Evolutionary conservation across 2,888 invertebrate genomes (phyloP).

Genomic region (Tetragonula carbonaria): DNA sequence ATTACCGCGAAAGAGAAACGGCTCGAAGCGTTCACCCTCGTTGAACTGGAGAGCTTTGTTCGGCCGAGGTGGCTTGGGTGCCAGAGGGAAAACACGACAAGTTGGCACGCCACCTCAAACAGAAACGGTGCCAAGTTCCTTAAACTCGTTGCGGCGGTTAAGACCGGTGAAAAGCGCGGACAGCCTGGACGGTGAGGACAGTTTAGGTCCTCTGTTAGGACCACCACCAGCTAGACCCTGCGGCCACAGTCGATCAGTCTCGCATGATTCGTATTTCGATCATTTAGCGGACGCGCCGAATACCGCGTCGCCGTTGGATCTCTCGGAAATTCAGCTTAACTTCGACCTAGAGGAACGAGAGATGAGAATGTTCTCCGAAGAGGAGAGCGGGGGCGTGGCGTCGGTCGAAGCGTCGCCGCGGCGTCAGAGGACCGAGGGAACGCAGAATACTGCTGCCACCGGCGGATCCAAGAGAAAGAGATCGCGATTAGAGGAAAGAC

Average conservation of each 20-base stretch:
- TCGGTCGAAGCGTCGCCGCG: conserved; percentile 82
- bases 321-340: conserved; percentile 93
- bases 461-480: conserved; percentile 86
- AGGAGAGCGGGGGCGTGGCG: conserved; percentile 89
- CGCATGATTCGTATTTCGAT: conserved; percentile 97
- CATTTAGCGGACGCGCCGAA: conserved; percentile 87
- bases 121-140: conserved; percentile 79
- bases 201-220: conserved; percentile 82
- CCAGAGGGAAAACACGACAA: conserved; percentile 83
- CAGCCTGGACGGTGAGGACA: conserved; percentile 85
- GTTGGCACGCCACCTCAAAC: conserved; percentile 84
- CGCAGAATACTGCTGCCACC: conserved; percentile 81
- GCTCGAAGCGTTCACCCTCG: conserved; percentile 88
- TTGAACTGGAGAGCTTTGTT: conserved; percentile 93
- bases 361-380: conserved; percentile 95
- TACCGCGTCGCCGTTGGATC: conserved; percentile 86
- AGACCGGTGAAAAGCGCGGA: conserved; percentile 90
- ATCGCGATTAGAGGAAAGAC: conserved; percentile 90
- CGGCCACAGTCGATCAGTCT: conserved; percentile 89
- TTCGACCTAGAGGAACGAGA: conserved; percentile 94
- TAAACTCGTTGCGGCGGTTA: conserved; percentile 84
- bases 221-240: conserved; percentile 83
- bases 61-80: conserved; percentile 82
- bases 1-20: conserved; percentile 89
- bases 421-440: conserved; percentile 83